phyloP scores from a whole-genome alignment of 1,140 invertebrate genomes.

The Trichoplusia ni region DNA sequence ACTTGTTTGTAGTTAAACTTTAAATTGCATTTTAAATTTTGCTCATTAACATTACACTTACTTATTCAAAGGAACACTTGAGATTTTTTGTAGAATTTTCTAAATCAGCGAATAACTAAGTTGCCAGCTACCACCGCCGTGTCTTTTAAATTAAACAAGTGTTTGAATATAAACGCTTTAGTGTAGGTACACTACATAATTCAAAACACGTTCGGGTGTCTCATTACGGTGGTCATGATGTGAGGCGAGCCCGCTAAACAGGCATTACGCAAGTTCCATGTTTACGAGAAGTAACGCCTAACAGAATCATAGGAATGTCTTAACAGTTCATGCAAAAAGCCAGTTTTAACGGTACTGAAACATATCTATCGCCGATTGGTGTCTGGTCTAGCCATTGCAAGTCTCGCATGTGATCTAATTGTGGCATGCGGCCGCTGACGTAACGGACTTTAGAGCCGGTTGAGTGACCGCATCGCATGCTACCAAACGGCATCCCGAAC shows the following conservation, averaged over 20 bases:
- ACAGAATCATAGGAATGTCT: constrained; percentile 45
- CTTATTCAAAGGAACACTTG: constrained; percentile 48
- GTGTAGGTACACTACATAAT: constrained; percentile 26
- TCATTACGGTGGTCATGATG: constrained; percentile 30
- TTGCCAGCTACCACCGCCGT: background rate
- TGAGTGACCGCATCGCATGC: constrained; percentile 64
- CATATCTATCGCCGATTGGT: constrained; percentile 56
- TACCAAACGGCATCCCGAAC: constrained; percentile 55
- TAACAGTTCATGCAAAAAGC: constrained; percentile 48
- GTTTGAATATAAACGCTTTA: constrained; percentile 11
- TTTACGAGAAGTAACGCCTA: constrained; percentile 33
- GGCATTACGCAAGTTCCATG: constrained; percentile 39
- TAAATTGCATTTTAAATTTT: constrained; percentile 76
- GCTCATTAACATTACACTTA: constrained; percentile 58
- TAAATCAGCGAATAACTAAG: constrained; percentile 33
- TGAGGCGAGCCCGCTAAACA: constrained; percentile 16
- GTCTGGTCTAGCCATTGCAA: constrained; percentile 63
- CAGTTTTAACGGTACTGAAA: constrained; percentile 68
- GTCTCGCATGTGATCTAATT: constrained; percentile 72
- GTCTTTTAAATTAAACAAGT: constrained; percentile 23
- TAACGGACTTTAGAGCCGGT: constrained; percentile 64
- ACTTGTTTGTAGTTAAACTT: constrained; percentile 60
- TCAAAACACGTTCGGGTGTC: constrained; percentile 24
- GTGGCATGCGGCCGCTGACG: constrained; percentile 69
- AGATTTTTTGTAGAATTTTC: constrained; percentile 38